These are phyloP conservation scores for Catocala nupta DNA, from an alignment of 2,888 invertebrate species.

Conservation along the genomic window DNA sequence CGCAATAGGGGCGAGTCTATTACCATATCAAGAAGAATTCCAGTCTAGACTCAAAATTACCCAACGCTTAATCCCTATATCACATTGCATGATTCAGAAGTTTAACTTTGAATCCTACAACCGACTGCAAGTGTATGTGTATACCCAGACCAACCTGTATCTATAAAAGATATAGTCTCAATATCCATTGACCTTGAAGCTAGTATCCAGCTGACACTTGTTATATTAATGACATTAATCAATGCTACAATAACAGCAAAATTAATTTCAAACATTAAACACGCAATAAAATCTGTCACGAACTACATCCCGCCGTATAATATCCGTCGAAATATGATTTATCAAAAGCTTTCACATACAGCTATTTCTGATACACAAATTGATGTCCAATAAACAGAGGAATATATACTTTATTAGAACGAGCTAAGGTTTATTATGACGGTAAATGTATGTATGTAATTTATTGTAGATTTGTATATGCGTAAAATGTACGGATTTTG, in stretches of 20 bases:
- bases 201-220: background rate
- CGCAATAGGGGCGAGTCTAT: too few species aligned
- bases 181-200: background rate
- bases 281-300: background rate
- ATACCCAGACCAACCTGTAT: too few species aligned
- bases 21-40: too few species aligned
- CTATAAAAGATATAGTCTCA: too few species aligned
- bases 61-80: too few species aligned
- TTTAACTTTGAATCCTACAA: too few species aligned
- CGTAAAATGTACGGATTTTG: background rate
- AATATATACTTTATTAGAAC: background rate
- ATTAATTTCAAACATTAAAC: background rate
- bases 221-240: background rate
- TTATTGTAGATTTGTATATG: too few species aligned
- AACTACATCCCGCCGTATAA: background rate
- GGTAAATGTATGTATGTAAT: too few species aligned
- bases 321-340: slow-evolving; percentile 8
- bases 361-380: background rate
- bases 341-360: slow-evolving; percentile 13
- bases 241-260: background rate
- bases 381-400: background rate
- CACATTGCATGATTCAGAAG: too few species aligned
- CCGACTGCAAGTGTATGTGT: too few species aligned
- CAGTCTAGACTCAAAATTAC: too few species aligned
- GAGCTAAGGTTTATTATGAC: background rate